Evolutionary conservation across 2,797 vertebrate genomes (phyloP).

Genomic region (Avahi laniger): DNA sequence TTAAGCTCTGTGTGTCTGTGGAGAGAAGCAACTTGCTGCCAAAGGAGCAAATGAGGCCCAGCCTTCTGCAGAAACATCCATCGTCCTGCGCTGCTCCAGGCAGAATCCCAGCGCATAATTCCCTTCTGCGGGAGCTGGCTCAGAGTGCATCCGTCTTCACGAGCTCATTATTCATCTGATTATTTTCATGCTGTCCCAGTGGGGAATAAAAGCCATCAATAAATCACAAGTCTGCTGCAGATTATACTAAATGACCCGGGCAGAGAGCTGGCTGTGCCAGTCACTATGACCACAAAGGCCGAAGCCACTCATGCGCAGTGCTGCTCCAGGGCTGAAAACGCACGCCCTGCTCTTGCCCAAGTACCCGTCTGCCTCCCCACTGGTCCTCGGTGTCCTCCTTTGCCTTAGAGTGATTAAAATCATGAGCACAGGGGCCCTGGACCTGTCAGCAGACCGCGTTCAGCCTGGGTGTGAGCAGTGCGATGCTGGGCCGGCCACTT

Average conservation of each 20-base stretch:
- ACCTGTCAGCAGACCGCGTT: neutral
- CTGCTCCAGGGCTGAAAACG: neutral
- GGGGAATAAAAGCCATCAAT: conserved; percentile 59
- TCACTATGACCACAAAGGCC: neutral
- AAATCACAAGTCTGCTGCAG: conserved; percentile 58
- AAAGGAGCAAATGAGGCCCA: conserved; percentile 40
- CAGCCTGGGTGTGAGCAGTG: neutral
- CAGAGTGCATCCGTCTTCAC: conserved; percentile 37
- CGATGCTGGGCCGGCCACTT: neutral
- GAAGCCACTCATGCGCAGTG: neutral
- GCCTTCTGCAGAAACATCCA: conserved; percentile 35
- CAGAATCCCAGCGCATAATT: conserved; percentile 27
- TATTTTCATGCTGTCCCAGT: conserved; percentile 59
- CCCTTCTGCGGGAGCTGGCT: conserved; percentile 61
- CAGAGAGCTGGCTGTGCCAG: conserved; percentile 16
- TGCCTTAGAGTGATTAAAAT: neutral
- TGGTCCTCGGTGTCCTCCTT: neutral
- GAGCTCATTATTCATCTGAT: conserved; percentile 70
- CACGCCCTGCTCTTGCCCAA: neutral
- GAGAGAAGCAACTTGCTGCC: conserved; percentile 50
- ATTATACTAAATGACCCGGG: conserved; percentile 56
- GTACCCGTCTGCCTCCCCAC: too few relatives aligned
- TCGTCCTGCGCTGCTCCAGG: conserved; percentile 36
- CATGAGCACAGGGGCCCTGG: neutral
- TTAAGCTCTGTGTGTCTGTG: neutral